These are phyloP conservation scores for Plebejus anna DNA, from an alignment of 2,888 invertebrate species.

Conservation along the genomic window DNA sequence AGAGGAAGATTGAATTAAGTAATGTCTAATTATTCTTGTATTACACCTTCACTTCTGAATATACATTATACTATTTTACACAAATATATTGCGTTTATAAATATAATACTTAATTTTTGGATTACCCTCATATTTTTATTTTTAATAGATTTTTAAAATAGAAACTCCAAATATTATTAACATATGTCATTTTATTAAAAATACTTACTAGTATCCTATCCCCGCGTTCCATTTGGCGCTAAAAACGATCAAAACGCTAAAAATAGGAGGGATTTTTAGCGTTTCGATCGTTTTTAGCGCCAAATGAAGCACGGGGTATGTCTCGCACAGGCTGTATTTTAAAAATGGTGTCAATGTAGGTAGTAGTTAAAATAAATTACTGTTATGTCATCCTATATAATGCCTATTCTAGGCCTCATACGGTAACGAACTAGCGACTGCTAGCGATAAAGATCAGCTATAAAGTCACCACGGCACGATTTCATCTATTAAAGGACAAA, in stretches of 20 bases:
- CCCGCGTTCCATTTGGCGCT: no score
- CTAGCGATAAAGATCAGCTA: background rate
- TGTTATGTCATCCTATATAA: background rate
- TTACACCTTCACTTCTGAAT: constrained; percentile 38
- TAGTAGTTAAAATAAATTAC: background rate
- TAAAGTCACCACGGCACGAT: background rate
- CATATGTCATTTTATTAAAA: background rate
- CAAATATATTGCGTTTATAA: background rate
- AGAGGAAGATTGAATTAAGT: constrained; percentile 52
- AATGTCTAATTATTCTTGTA: constrained; percentile 40
- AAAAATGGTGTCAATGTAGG: background rate
- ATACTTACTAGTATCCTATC: background rate
- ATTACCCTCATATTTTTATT: background rate
- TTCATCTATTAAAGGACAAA: constrained; percentile 17
- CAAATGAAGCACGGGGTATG: background rate
- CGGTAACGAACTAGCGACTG: constrained; percentile 3
- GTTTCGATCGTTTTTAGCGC: no score
- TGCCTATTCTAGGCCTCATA: background rate
- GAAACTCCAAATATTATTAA: background rate
- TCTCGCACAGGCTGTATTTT: background rate
- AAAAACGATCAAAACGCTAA: no score
- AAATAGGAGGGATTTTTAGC: no score
- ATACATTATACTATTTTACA: constrained; percentile 37
- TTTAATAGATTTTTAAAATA: background rate
- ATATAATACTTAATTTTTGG: background rate